Base-by-base conservation (phyloP, 1,140 invertebrate genomes). In the Paralvinella palmiformis region DNA sequence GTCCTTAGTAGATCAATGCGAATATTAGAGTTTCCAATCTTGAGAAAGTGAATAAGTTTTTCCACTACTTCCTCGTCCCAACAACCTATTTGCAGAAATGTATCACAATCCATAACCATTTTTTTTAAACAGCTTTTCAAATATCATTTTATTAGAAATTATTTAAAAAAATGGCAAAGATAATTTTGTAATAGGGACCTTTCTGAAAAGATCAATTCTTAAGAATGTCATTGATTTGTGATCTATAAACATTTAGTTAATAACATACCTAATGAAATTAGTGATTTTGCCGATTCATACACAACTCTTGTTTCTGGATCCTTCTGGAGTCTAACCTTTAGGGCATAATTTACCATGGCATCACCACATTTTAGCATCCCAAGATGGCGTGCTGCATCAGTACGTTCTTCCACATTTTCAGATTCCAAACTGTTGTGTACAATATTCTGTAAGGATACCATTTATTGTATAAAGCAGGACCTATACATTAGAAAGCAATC, bases 271-370 rank as follows among this genome's bases (percentile, higher is more conserved):
- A 80, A 58, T 1, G 76, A 70, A 64, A 79, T 71, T 2, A 80
- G 72, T 29, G 78, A 73, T 61, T 80, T 80, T 3, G 77, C 72
- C 33, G 73, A 69, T 62, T 80, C 77, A 64, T 77, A 80, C 62
- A 66, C 64, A n/a, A 77, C 73, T 63, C 73, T 62, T 17, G 73
- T 62, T 20, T 75, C 72, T 35, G 73, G 68, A 65, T 77, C 75
- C 15, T 55, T 48, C 13, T 71, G 64, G 48, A 77, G 64, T 44
- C 71, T 60, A 17, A 75, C 72, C 50, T 73, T 76, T 5, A 78
- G 65, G 20, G 74, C 72, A 72, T 69, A 76, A 44, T 76, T 69
- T n/a, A 79, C 77, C 71, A 76, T 75, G 1, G 74, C 69, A 65
- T 79, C 76, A 10, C 72, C 70, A 69, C 75, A 76, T 3, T 72